These are phyloP conservation scores for Schizopygopsis pylzovi DNA, from an alignment of 2,797 vertebrate genomes.

Conservation along the genomic window DNA sequence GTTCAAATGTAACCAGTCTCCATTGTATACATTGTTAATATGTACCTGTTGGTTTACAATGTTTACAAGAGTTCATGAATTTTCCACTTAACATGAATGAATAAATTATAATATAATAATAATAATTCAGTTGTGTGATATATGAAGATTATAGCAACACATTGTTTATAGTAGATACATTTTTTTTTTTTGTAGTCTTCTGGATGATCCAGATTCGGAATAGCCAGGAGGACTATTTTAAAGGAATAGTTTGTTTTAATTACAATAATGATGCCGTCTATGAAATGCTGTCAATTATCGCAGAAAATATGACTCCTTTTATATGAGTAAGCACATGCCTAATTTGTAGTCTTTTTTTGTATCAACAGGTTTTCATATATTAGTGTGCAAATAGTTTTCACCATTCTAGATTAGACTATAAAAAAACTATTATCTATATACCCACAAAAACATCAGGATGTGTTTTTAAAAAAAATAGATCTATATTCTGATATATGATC, in stretches of 20 bases:
- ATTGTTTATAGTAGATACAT: background rate
- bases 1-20: background rate
- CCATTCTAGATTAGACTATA: background rate
- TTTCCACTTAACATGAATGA: slow-evolving; percentile 10
- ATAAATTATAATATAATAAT: background rate
- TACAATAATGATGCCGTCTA: background rate
- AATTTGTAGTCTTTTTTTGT: background rate
- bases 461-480: no score
- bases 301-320: background rate
- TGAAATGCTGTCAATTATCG: background rate
- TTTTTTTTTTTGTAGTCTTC: background rate
- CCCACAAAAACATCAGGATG: no score
- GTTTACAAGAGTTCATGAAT: background rate
- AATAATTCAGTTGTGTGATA: background rate
- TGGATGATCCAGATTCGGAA: background rate
- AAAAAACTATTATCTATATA: no score
- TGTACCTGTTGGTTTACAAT: background rate
- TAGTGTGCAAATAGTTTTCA: background rate
- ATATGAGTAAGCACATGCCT: background rate
- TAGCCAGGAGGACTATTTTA: background rate
- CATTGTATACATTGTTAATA: background rate
- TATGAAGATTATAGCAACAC: background rate
- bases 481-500: no score
- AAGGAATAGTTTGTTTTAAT: background rate
- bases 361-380: background rate